phyloP scores from a whole-genome alignment of 2,888 invertebrate species.

The Bellardia bayeri region DNA sequence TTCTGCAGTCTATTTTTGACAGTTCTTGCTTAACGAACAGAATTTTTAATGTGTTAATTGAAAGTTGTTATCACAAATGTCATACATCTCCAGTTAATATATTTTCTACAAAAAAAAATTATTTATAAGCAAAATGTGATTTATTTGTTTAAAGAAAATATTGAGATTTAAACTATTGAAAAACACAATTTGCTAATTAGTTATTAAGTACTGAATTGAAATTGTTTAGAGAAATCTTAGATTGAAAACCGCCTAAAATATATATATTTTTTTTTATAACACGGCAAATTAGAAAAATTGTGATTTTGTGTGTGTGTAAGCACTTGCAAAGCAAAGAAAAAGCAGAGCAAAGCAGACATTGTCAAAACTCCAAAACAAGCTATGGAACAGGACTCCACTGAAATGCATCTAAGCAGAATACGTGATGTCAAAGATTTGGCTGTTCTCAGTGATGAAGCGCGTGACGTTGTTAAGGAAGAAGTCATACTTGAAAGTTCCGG shows the following conservation, averaged over 20 bases:
- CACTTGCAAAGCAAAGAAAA: slow-evolving; percentile 67
- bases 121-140: slow-evolving; percentile 78
- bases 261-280: slow-evolving; percentile 48
- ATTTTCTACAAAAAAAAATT: slow-evolving; percentile 73
- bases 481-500: slow-evolving; percentile 81
- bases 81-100: slow-evolving; percentile 76
- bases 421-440: slow-evolving; percentile 81
- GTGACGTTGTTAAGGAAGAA: slow-evolving; percentile 82
- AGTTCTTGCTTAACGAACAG: slow-evolving; percentile 72
- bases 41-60: slow-evolving; percentile 75
- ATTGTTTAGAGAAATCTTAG: slow-evolving; percentile 41
- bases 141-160: slow-evolving; percentile 74
- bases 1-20: slow-evolving; percentile 56
- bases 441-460: slow-evolving; percentile 80
- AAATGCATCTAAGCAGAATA: slow-evolving; percentile 82
- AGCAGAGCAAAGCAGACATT: slow-evolving; percentile 70
- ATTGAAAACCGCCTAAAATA: slow-evolving; percentile 71
- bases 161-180: slow-evolving; percentile 69
- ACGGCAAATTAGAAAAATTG: slow-evolving; percentile 70
- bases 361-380: slow-evolving; percentile 73
- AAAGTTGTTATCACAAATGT: slow-evolving; percentile 77
- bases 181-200: slow-evolving; percentile 69
- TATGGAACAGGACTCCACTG: slow-evolving; percentile 82
- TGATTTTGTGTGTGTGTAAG: slow-evolving; percentile 70
- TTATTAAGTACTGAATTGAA: slow-evolving; percentile 57